Conservation (phyloP, 2,888 invertebrate species). For the Papilio demoleus region DNA sequence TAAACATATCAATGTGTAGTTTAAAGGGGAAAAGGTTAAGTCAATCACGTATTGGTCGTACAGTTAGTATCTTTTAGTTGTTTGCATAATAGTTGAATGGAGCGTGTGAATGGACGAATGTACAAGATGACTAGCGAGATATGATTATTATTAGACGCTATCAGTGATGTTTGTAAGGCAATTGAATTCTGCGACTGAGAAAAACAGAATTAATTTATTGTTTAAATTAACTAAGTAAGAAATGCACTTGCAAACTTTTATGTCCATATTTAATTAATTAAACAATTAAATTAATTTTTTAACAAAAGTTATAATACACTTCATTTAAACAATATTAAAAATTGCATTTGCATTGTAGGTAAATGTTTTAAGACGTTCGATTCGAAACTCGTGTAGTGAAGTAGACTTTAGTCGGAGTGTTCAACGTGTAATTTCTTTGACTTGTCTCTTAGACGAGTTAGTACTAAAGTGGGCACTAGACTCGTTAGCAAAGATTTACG, state of each 20-base stretch:
- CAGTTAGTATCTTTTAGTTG: slow-evolving; percentile 12
- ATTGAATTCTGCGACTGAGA: slow-evolving; percentile 28
- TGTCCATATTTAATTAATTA: not conserved
- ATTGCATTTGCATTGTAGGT: not conserved
- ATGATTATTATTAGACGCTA: slow-evolving; percentile 24
- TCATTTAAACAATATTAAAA: no score
- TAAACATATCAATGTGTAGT: slow-evolving; percentile 31
- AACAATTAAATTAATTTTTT: no score
- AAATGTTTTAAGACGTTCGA: not conserved
- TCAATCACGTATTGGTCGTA: slow-evolving; percentile 36
- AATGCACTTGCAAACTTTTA: not conserved
- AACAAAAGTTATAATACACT: no score
- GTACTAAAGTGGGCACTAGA: slow-evolving; percentile 50
- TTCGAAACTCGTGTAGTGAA: no score
- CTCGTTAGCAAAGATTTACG: slow-evolving; percentile 35
- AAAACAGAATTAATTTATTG: slow-evolving; percentile 7
- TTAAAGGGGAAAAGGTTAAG: slow-evolving; percentile 35
- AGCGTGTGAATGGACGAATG: slow-evolving; percentile 35
- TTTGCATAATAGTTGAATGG: slow-evolving; percentile 35
- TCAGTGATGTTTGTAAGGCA: slow-evolving; percentile 21
- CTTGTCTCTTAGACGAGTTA: slow-evolving; percentile 14
- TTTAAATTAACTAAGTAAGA: slow-evolving; percentile 1
- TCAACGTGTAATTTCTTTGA: not conserved
- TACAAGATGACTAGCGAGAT: slow-evolving; percentile 26
- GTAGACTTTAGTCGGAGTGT: not conserved